Evolutionary conservation across 2,888 invertebrate species (phyloP).

Genomic region (Diarsia mendica): DNA sequence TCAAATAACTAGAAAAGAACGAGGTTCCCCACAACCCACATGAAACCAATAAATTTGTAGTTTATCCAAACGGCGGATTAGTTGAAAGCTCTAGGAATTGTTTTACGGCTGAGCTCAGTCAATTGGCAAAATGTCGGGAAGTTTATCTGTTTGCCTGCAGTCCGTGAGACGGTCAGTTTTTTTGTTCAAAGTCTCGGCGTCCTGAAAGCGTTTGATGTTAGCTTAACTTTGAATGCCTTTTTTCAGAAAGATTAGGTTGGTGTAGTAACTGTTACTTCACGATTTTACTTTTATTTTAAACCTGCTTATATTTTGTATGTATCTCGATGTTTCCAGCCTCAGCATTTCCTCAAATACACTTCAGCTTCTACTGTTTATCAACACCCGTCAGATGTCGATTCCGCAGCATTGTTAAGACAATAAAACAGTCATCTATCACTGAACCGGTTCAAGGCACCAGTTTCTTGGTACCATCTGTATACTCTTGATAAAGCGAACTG

Average conservation of each 20-base stretch:
- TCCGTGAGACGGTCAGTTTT: background rate
- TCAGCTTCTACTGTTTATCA: no score
- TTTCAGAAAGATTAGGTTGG: background rate
- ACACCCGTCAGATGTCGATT: no score
- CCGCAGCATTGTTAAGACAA: no score
- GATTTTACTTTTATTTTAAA: background rate
- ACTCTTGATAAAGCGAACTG: no score
- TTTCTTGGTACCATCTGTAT: no score
- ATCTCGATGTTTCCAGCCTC: no score
- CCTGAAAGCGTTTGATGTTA: background rate
- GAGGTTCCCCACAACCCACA: background rate
- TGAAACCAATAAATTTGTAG: background rate
- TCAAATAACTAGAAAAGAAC: background rate
- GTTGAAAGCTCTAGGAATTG: background rate
- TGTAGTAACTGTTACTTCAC: background rate
- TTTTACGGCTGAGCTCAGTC: background rate
- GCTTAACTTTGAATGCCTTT: background rate
- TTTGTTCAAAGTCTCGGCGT: no score
- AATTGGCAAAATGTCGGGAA: constrained; percentile 3
- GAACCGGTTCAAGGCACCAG: no score
- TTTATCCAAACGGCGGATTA: background rate
- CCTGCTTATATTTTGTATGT: no score
- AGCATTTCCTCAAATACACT: no score
- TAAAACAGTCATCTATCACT: no score
- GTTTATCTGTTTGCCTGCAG: constrained; percentile 1